Evolutionary conservation across 1,140 invertebrate species (phyloP).

Genomic region (Zeugodacus cucurbitae): DNA sequence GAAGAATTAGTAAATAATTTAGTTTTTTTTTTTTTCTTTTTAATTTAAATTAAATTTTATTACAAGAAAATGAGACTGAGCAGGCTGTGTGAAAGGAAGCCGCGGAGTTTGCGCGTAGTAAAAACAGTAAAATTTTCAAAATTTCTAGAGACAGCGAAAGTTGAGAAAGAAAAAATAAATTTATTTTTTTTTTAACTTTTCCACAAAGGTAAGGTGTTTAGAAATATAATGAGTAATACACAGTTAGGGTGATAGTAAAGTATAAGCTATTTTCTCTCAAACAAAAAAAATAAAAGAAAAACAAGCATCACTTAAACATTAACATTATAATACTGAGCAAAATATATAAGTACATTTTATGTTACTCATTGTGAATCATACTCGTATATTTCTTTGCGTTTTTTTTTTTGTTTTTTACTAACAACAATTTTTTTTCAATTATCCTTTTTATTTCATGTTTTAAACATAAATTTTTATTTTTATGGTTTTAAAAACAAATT

Average conservation of each 20-base stretch:
- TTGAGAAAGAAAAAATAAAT: background rate
- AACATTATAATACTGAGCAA: conserved; percentile 66
- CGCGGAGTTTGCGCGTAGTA: conserved; percentile 32
- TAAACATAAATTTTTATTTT: background rate
- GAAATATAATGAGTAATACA: conserved; percentile 12
- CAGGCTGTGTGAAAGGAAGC: background rate
- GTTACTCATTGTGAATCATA: conserved; percentile 6
- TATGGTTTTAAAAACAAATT: background rate
- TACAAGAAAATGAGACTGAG: conserved; percentile 27
- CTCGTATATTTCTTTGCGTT: background rate
- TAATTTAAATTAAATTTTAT: no score
- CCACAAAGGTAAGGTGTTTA: background rate
- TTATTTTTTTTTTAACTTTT: background rate
- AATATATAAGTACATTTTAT: conserved; percentile 53
- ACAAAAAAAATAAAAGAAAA: conserved; percentile 50
- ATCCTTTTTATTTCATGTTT: background rate
- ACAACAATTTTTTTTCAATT: background rate
- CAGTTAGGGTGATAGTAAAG: background rate
- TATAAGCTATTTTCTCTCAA: background rate
- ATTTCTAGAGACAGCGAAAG: background rate
- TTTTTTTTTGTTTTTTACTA: no score
- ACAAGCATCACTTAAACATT: conserved; percentile 60
- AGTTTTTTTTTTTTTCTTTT: background rate
- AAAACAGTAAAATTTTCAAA: conserved; percentile 38
- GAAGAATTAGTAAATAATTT: conserved; percentile 37